Base-by-base conservation (phyloP, 2,888 invertebrate genomes). In the Calliphora vomitoria region DNA sequence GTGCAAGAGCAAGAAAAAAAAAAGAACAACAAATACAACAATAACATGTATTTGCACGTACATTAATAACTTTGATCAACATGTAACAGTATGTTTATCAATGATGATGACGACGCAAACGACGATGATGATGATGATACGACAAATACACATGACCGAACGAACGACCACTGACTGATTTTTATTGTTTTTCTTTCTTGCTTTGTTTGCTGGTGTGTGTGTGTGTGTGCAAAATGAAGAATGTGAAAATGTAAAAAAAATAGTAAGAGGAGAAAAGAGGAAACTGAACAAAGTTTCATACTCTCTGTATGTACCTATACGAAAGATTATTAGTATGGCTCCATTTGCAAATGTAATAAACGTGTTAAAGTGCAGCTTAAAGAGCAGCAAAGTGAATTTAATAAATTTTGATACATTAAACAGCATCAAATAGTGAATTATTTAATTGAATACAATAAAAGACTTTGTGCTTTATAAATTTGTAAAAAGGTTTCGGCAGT, bases 61-160 rank as follows among this genome's bases (percentile, higher is more conserved):
- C 35, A 20, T 20, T 18, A 69, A 60, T 31, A 69, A 60, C 47
- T 62, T 74, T 76, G 76, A 82, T 82, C 82, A 82, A 82, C 82
- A 76, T 79, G 84, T 76, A 82, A 47, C 15, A 74, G 58, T 58
- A 44, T 41, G 62, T 83, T 6, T 83, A 71, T 58, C 44, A 58
- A 47, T 64, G 83, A 71, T 35, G 25, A 64, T 35, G 25, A 35
- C 35, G 25, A 25, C 25, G 25, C 1, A 1, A 1, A 53, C 10
- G 18, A n/a, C 8, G 18, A 53, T 18, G 18, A 53, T 18, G 53
- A 53, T 18, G 13, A 47, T 58, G 60, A 44, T 38, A 41, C 18
- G 13, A 60, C 41, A 8, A 11, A 76, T 20, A 10, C 18, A 55
- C 15, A 20, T 20, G 55, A 55, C 8, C 50, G 13, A 62, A n/a